Evolutionary conservation across 2,113 vertebrate genomes (phyloP).

Genomic region (Rhinogobius similis): DNA sequence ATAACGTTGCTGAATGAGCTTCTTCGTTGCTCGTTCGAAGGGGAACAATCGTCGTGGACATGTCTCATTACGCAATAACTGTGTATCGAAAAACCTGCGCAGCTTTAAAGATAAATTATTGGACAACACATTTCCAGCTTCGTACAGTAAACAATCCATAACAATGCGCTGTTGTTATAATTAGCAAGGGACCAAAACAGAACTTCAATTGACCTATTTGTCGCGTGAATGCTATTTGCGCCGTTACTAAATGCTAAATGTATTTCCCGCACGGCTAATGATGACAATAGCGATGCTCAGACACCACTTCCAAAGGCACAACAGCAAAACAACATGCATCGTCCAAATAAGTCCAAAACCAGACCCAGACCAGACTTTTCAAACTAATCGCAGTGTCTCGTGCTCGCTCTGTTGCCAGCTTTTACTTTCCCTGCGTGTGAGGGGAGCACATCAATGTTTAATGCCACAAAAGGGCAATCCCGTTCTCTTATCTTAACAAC

Average conservation of each 20-base stretch:
- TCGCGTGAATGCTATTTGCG: not conserved
- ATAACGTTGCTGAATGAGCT: not conserved
- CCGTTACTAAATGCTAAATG: not conserved
- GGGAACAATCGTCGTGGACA: slow-evolving; percentile 1
- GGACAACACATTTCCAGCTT: slow-evolving; percentile 5
- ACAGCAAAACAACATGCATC: not conserved
- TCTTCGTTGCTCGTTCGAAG: not conserved
- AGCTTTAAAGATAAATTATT: slow-evolving; percentile 21
- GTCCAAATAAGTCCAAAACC: not conserved
- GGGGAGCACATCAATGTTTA: slow-evolving; percentile 51
- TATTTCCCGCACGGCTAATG: not conserved
- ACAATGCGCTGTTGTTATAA: not conserved
- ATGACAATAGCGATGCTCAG: not conserved
- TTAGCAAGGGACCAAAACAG: not conserved
- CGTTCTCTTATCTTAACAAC: slow-evolving; percentile 29
- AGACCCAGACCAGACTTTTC: too few species aligned
- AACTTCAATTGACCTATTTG: not conserved
- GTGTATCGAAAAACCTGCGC: slow-evolving; percentile 15
- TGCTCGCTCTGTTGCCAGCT: not conserved
- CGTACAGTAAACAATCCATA: slow-evolving; percentile 2
- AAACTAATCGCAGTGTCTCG: not conserved
- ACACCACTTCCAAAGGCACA: not conserved
- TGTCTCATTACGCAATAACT: slow-evolving; percentile 26
- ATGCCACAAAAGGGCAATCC: slow-evolving; percentile 40
- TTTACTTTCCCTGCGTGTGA: not conserved